phyloP scores from a whole-genome alignment of 2,113 vertebrate species.

The Lycaon pictus region DNA sequence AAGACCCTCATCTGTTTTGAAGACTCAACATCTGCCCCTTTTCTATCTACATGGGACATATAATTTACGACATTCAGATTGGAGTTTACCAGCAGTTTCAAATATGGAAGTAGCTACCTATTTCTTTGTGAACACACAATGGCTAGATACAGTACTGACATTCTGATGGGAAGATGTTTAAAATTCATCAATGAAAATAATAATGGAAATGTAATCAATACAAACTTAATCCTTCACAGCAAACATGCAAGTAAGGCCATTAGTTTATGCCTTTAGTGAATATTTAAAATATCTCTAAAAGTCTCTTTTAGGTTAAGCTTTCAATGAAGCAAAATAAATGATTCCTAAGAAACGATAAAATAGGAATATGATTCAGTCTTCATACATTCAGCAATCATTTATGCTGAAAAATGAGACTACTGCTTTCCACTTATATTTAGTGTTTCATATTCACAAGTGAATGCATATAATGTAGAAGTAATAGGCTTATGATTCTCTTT shows the following conservation, averaged over 20 bases:
- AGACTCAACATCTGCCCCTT: neutral
- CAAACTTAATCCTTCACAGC: neutral
- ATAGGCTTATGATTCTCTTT: neutral
- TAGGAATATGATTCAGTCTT: neutral
- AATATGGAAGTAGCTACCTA: neutral
- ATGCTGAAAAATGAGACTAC: neutral
- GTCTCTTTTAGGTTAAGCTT: neutral
- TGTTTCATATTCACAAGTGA: slow-evolving; percentile 38
- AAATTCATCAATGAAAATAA: slow-evolving; percentile 33
- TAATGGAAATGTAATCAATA: neutral
- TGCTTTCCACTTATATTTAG: neutral
- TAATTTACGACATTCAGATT: neutral
- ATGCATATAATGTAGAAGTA: neutral
- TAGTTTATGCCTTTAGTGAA: neutral
- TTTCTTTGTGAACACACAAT: neutral
- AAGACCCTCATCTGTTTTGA: neutral
- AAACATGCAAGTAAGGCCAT: neutral
- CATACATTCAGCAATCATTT: neutral
- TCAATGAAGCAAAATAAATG: neutral
- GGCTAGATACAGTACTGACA: neutral
- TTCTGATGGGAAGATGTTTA: neutral
- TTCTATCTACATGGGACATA: neutral
- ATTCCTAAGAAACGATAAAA: neutral
- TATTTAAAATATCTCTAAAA: neutral
- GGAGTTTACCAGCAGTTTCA: neutral